Percentiles rank a stretch among this genome's conserved stretches.
phyloP scores from a whole-genome alignment of 2,888 invertebrate species.

The Cheilosia vernalis region DNA sequence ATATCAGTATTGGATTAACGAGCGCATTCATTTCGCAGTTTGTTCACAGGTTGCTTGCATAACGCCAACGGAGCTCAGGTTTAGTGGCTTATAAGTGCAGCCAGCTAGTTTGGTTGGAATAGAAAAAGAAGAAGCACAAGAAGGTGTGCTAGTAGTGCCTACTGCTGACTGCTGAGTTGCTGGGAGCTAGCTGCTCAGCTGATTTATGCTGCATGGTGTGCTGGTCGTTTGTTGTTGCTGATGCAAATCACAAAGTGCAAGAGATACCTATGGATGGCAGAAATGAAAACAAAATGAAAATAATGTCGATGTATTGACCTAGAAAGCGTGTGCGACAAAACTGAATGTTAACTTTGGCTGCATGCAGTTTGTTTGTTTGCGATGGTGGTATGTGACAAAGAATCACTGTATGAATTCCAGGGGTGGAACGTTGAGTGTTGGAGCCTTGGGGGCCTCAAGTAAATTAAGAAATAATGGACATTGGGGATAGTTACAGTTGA shows the following conservation, averaged over 20 bases:
- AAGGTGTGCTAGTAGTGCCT: constrained; percentile 53
- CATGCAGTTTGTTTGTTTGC: background rate
- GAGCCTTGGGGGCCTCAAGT: background rate
- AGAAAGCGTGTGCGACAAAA: constrained; percentile 55
- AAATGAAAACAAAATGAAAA: constrained; percentile 72
- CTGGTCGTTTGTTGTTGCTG: constrained; percentile 19
- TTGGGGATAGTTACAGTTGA: too few species aligned
- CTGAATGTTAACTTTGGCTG: constrained; percentile 19
- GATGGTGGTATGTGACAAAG: constrained; percentile 19
- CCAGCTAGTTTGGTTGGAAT: constrained; percentile 45
- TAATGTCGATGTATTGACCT: constrained; percentile 72
- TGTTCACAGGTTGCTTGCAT: constrained; percentile 64
- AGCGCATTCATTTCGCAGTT: constrained; percentile 61
- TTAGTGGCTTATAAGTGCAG: constrained; percentile 12
- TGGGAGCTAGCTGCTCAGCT: constrained; percentile 21
- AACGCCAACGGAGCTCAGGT: constrained; percentile 42
- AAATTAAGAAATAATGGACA: too few species aligned
- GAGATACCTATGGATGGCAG: constrained; percentile 43
- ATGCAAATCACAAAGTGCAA: constrained; percentile 70
- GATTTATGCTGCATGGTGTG: constrained; percentile 8
- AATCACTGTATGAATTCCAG: constrained; percentile 7
- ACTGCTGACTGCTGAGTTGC: background rate
- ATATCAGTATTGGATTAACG: constrained; percentile 40
- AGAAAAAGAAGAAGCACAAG: constrained; percentile 15
- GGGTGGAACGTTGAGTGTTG: constrained; percentile 8